Evolutionary conservation across 2,797 vertebrate genomes (phyloP), one percentile per base, ranked within the genome.

Genomic region (Gobio occitaniae): DNA sequence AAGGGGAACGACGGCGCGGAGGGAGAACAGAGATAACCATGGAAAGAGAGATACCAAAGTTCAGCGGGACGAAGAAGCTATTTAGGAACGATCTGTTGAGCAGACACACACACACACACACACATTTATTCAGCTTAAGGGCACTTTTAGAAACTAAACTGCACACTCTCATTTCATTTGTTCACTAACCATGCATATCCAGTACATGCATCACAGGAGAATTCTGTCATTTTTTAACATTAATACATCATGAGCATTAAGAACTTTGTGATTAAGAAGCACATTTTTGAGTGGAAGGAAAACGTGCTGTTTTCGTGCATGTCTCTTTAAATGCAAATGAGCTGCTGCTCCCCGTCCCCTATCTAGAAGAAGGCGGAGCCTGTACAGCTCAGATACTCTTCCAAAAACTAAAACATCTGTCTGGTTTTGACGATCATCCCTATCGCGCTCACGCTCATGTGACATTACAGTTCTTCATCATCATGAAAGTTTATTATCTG

Each of bases 61-160:
- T 92, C 92, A 90, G 63, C 89, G 80, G 89, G 90, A 91, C 90
- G 89, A 91, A 87, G 84, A 83, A 86, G 87, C 92, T 92, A 93
- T 93, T 92, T 91, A 94, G 90, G 85, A 92, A 91, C 90, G 90
- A 94, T 95, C 94, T 93, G 92, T 93, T 90, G 92, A 92, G 93
- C 90, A 90, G 93, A 66, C 29, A 75, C 48, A 75, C 44, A 56
- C 54, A 54, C 44, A 56, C 54, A 54, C 25, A 74, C 48, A 74
- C 29, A 17, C 13, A 66, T 9, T 66, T 38, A 38, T 68, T 68
- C 65, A 36, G 32, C 36, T 38, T 68, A 38, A 38, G 36, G 36
- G 32, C 7, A 65, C 29, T 65, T 69, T 41, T 69, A 68, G 66
- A 38, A 68, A 19, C 7, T 38, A 41, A 69, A 69, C 16, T 21